Evolutionary conservation across 2,888 invertebrate species (phyloP).

Genomic region (Leptopterna dolabrata): DNA sequence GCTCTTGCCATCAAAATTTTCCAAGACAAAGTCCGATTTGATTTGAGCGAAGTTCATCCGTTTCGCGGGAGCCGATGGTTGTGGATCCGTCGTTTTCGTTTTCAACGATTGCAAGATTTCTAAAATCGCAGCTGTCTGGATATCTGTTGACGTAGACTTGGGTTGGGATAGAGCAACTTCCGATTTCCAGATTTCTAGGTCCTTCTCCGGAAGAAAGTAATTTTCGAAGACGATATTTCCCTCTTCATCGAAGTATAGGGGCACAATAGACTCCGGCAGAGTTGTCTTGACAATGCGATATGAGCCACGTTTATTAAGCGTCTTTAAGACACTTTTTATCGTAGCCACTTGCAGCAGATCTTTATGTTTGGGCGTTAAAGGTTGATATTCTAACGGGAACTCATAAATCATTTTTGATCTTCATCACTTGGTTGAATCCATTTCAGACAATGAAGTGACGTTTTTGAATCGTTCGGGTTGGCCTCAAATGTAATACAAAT

Average conservation of each 20-base stretch:
- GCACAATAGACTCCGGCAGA: not conserved
- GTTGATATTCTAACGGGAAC: not conserved
- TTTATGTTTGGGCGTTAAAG: not conserved
- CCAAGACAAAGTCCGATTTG: not conserved
- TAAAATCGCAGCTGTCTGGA: not conserved
- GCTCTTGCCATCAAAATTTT: conserved; percentile 14
- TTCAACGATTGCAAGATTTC: not conserved
- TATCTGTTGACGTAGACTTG: not conserved
- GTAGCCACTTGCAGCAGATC: not conserved
- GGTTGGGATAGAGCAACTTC: not conserved
- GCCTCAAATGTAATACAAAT: not conserved
- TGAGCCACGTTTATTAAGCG: not conserved
- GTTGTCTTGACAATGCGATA: not conserved
- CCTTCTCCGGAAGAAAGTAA: not conserved
- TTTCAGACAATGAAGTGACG: not conserved
- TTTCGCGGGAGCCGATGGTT: not conserved
- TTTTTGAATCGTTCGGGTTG: not conserved
- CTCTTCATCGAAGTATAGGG: not conserved
- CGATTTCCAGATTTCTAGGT: not conserved
- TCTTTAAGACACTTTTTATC: not conserved
- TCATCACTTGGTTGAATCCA: not conserved
- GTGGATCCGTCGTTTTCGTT: not conserved
- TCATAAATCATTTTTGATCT: not conserved
- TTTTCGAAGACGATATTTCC: conserved; percentile 12
- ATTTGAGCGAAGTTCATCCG: not conserved